Percentiles rank a stretch among this genome's conserved stretches.
Evolutionary conservation across 2,888 invertebrate species (phyloP).

Genomic region (Crematogaster levior): DNA sequence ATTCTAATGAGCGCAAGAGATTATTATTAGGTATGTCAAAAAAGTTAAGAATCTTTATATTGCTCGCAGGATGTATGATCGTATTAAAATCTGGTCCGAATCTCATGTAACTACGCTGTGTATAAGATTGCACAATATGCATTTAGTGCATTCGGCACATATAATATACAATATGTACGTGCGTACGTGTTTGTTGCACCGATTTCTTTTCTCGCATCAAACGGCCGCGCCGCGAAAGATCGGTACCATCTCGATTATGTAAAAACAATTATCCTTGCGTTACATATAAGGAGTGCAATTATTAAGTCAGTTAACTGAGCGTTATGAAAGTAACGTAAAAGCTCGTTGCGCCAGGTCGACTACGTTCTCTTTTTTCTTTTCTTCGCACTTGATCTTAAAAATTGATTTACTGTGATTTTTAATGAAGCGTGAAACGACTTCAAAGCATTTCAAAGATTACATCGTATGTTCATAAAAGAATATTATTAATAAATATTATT

Average conservation of each 20-base stretch:
- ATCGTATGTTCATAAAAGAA: background rate
- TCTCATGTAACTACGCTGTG: background rate
- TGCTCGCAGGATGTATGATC: background rate
- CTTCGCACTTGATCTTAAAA: background rate
- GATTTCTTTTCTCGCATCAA: conserved; percentile 62
- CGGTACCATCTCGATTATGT: conserved; percentile 72
- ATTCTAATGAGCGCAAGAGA: background rate
- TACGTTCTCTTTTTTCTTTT: conserved; percentile 32
- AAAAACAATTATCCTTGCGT: conserved; percentile 75
- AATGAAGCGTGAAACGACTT: background rate
- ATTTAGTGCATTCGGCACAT: background rate
- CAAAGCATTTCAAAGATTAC: background rate
- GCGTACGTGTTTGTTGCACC: conserved; percentile 14
- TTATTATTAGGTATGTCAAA: background rate
- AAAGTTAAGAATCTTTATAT: background rate
- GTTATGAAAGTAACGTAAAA: conserved; percentile 70
- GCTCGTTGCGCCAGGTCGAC: conserved; percentile 39
- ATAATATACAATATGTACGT: too few species aligned
- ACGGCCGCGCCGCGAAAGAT: conserved; percentile 44
- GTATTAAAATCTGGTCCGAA: conserved; percentile 34
- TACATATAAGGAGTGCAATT: conserved; percentile 77
- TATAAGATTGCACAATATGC: conserved; percentile 56
- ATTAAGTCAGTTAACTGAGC: conserved; percentile 72
- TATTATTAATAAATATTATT: too few species aligned
- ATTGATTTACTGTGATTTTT: conserved; percentile 2